Base-by-base conservation (phyloP, 2,797 vertebrate species). In the Labeo calbasu region DNA sequence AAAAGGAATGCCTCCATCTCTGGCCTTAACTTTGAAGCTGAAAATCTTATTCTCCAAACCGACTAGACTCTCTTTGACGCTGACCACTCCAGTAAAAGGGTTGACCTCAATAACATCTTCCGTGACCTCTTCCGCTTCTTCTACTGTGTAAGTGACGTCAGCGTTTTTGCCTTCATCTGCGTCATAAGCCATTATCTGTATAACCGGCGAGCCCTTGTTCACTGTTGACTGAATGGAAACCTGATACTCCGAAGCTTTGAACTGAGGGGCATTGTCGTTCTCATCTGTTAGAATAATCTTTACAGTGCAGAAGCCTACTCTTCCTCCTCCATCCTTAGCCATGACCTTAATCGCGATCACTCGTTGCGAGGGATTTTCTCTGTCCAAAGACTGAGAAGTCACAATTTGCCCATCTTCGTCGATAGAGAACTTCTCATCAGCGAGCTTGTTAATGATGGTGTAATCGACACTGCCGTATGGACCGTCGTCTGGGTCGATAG, bases 241-340 rank as follows among this genome's bases (percentile, higher is more conserved):
- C 0, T 95, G 96, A 85, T 99, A 99, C 73, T 97, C 95, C 0
- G 96, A 95, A 0, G 96, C 96, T 93, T 97, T 96, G 88, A 99
- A 99, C 76, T 95, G 95, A 73, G 98, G 98, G 0, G 96, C 89
- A 13, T 99, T 99, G 91, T 99, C 98, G 40, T 99, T 99, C 90
- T 99, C 97, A 2, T 99, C 98, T 0, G 97, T 98, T 66, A 99
- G 96, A 76, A 99, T 99, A 70, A 99, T 98, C 92, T 97, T 98
- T 19, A 99, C 97, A 0, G 97, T 98, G 91, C 98, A 99, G 90
- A 99, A 99, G 0, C 96, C 98, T 82, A 98, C 98, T 88, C 94
- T 97, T 14, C 98, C 98, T 0, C 98, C 98, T 0, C 97, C 97
- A 2, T 99, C 98, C 89, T 96, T 97, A 51, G 98, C 98, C 98